Base-by-base conservation (phyloP, 2,113 vertebrate species). In the Cryptomyrus ogoouensis region DNA sequence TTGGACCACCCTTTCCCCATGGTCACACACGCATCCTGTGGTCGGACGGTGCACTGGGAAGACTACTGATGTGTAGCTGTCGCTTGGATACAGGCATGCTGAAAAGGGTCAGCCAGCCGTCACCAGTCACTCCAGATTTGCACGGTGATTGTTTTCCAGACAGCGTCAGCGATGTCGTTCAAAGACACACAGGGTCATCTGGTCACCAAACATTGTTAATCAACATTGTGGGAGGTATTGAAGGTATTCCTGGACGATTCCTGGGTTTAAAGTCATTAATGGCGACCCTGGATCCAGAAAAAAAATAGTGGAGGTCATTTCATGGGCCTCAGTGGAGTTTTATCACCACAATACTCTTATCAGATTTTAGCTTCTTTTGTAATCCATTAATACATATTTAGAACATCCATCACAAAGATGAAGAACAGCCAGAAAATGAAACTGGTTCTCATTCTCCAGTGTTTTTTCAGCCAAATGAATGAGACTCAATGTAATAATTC, bases 151-250 rank as follows among this genome's bases (percentile, higher is more conserved):
- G n/a, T 5, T 74, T 74, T 74, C n/a, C 27, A 15, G 66, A 35
- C 31, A 27, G 31, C 27, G 3, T 31, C 27, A 35, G 27, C 3
- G 27, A 74, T 35, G 31, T 15, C 66, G 56, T 50, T 86, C 89
- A 62, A 91, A 86, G 87, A 88, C 87, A 90, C 90, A 90, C 90
- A 87, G 90, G 90, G 91, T 92, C 91, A 91, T 91, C 87, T 31
- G 88, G 90, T 91, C 90, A 90, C 90, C 83, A 91, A 89, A 89
- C 47, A 46, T 90, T 77, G 47, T 88, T 90, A 90, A 93, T 93
- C 91, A 91, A 31, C 84, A 88, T 87, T 92, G 88, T 47, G 42
- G 39, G 46, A 47, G 19, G 42, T 19, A n/a, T 12, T 42, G 15
- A n/a, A 46, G 35, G 13, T 35, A 15, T 77, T 27, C 31, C 35